Evolutionary conservation across 2,888 invertebrate species (phyloP).

Genomic region (Hybos culiciformis): DNA sequence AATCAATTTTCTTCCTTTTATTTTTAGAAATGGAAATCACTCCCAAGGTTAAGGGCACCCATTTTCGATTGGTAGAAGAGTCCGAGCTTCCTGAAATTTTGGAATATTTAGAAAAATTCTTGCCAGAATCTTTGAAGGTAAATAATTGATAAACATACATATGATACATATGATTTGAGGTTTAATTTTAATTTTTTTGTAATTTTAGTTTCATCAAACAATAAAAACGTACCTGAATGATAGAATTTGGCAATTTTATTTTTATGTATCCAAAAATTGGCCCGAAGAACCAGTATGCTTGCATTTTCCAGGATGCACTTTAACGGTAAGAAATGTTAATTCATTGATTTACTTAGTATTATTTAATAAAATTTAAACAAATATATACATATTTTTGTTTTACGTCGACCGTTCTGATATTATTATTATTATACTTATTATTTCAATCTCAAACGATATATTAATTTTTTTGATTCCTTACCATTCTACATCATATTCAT

Average conservation of each 20-base stretch:
- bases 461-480: neutral
- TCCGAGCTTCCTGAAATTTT: conserved; percentile 72
- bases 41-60: conserved; percentile 70
- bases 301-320: conserved; percentile 80
- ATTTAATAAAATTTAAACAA: neutral
- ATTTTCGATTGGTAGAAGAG: conserved; percentile 76
- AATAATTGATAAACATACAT: neutral
- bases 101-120: conserved; percentile 63
- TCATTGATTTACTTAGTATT: conserved; percentile 1
- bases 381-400: neutral
- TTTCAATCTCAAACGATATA: neutral
- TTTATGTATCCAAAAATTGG: conserved; percentile 81
- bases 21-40: conserved; percentile 70
- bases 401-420: neutral
- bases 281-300: conserved; percentile 71
- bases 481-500: too few relatives aligned
- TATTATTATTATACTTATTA: neutral
- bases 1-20: conserved; percentile 9
- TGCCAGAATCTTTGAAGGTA: conserved; percentile 81
- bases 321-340: conserved; percentile 49
- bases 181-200: conserved; percentile 14
- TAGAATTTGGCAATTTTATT: conserved; percentile 80
- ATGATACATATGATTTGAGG: neutral
- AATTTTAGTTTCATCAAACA: conserved; percentile 75
- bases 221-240: conserved; percentile 77